Conservation (phyloP, 2,888 invertebrate genomes). For the Hirtodrosophila histrioides region DNA sequence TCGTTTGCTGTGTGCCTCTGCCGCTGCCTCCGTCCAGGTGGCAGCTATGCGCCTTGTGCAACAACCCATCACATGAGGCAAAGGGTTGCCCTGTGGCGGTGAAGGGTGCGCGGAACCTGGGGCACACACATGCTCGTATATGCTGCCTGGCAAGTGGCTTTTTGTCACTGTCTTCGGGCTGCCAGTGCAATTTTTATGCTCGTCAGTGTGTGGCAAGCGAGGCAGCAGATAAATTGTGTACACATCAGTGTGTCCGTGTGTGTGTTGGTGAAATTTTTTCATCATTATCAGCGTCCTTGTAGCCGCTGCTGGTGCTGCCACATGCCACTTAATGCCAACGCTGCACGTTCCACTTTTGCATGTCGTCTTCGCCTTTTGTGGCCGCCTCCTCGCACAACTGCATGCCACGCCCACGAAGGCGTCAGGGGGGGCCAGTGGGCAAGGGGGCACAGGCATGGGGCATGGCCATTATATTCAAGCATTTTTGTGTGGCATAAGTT, state of each 20-base stretch:
- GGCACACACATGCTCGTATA: constrained; percentile 9
- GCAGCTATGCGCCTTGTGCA: constrained; percentile 54
- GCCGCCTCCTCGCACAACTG: constrained; percentile 58
- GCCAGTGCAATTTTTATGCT: constrained; percentile 74
- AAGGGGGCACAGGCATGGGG: constrained; percentile 24
- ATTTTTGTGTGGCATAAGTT: constrained; percentile 77
- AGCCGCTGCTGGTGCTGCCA: constrained; percentile 43
- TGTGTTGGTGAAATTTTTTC: constrained; percentile 63
- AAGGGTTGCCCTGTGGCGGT: constrained; percentile 21
- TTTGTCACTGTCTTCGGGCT: constrained; percentile 75
- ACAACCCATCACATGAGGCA: constrained; percentile 33
- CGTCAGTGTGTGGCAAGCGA: constrained; percentile 42
- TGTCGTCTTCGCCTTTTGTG: constrained; percentile 49
- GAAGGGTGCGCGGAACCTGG: constrained; percentile 4
- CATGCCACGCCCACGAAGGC: constrained; percentile 48
- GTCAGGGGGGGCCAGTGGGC: constrained; percentile 1
- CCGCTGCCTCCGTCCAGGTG: constrained; percentile 31
- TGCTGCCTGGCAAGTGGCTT: constrained; percentile 68
- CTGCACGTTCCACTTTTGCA: constrained; percentile 74
- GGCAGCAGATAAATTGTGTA: constrained; percentile 49
- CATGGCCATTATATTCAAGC: constrained; percentile 74
- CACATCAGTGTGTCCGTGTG: constrained; percentile 18
- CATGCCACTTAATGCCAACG: constrained; percentile 80
- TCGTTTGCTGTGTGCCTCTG: constrained; percentile 53
- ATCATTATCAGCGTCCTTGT: constrained; percentile 78